A percentile compares a stretch with the other conserved stretches of the same genome.
Evolutionary conservation across 2,113 vertebrate genomes (phyloP).

Genomic region (Budorcas taxicolor): DNA sequence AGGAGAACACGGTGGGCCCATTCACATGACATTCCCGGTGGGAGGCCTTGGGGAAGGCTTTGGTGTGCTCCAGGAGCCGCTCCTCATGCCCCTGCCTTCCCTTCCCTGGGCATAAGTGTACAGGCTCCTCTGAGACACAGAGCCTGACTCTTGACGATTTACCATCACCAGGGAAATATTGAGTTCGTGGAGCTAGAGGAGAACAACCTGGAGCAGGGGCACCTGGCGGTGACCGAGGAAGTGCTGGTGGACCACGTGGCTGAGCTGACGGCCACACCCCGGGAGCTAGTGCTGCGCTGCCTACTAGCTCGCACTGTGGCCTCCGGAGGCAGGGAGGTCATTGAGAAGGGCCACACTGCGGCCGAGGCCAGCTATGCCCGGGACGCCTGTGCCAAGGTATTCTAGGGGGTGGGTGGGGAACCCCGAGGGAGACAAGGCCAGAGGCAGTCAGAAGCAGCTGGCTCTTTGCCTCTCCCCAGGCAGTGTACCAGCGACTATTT

Average conservation of each 20-base stretch:
- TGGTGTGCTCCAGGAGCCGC: accelerated
- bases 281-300: slow-evolving; percentile 70
- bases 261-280: slow-evolving; percentile 77
- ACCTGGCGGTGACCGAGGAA: slow-evolving; percentile 75
- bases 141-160: neutral
- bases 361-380: slow-evolving; percentile 88
- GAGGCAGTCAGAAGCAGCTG: neutral
- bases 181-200: slow-evolving; percentile 73
- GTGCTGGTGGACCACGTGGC: slow-evolving; percentile 76
- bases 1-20: neutral
- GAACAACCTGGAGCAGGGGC: slow-evolving; percentile 59
- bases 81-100: neutral
- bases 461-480: slow-evolving; percentile 72
- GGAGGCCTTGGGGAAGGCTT: neutral
- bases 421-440: neutral
- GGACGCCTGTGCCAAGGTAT: slow-evolving; percentile 93
- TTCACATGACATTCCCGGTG: accelerated
- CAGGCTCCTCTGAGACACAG: neutral
- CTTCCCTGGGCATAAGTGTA: accelerated
- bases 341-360: slow-evolving; percentile 87
- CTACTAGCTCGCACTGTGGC: slow-evolving; percentile 90
- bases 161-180: slow-evolving; percentile 85
- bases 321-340: slow-evolving; percentile 89
- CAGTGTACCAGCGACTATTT: slow-evolving; percentile 94
- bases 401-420: neutral